Percentiles rank a stretch among this genome's conserved stretches.
These are phyloP conservation scores for Aix galericulata DNA, from an alignment of 2,113 vertebrate genomes.

Conservation along the genomic window DNA sequence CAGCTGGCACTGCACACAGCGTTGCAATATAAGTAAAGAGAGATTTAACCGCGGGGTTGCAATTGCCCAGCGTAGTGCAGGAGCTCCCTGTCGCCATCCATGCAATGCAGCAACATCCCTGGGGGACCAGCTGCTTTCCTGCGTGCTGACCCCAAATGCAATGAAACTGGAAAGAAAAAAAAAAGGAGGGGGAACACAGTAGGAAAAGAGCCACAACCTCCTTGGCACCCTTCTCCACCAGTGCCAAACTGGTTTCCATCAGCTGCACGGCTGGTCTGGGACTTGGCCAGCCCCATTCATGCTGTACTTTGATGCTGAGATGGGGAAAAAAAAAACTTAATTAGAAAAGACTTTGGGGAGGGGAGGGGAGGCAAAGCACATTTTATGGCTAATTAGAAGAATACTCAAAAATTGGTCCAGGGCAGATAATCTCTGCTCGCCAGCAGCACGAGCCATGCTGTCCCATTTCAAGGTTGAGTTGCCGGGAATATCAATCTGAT, in stretches of 20 bases:
- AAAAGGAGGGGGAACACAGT: neutral
- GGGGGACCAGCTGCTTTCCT: neutral
- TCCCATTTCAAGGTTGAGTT: constrained; percentile 55
- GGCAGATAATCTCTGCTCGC: neutral
- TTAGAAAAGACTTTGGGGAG: neutral
- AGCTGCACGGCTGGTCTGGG: fast-evolving
- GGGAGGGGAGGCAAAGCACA: neutral
- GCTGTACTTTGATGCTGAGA: neutral
- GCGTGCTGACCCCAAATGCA: fast-evolving
- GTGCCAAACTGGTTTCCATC: neutral
- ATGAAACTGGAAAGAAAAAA: neutral
- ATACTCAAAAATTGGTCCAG: neutral
- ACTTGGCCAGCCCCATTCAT: neutral
- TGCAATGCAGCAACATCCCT: fast-evolving
- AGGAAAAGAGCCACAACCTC: neutral
- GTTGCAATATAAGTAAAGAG: neutral
- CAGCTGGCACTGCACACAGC: fast-evolving
- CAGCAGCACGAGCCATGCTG: neutral
- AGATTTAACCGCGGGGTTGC: fast-evolving
- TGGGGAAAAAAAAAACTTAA: neutral
- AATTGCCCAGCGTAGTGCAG: fast-evolving
- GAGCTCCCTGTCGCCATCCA: neutral
- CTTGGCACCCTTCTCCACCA: neutral
- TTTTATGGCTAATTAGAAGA: constrained; percentile 47
- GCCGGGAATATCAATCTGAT: constrained; percentile 47